These are phyloP conservation scores for Cepphus grylle DNA, from an alignment of 2,113 vertebrate genomes.

Conservation along the genomic window DNA sequence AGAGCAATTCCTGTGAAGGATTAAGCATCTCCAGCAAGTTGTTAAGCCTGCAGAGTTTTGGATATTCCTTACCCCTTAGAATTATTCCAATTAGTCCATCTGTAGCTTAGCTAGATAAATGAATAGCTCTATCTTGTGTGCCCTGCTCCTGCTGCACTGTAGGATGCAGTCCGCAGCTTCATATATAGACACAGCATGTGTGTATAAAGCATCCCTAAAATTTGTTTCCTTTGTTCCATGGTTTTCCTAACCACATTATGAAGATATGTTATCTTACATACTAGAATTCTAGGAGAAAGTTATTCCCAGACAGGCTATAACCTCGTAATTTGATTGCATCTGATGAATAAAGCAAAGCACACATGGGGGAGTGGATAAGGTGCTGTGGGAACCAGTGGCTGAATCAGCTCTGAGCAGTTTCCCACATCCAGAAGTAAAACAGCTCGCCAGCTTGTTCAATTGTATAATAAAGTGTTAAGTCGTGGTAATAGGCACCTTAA, in stretches of 20 bases:
- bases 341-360: neutral
- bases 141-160: neutral
- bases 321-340: neutral
- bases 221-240: neutral
- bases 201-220: neutral
- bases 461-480: neutral
- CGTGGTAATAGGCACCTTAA: neutral
- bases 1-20: neutral
- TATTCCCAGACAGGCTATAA: neutral
- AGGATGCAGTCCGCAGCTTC: neutral
- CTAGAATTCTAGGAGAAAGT: neutral
- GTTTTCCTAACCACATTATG: neutral
- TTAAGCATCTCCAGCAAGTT: neutral
- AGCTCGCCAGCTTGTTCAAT: neutral
- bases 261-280: neutral
- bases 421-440: neutral
- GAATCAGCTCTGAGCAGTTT: neutral
- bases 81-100: neutral
- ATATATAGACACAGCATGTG: neutral
- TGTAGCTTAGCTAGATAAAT: neutral
- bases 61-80: neutral
- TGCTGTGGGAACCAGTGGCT: neutral
- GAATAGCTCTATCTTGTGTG: neutral
- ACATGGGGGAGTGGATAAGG: neutral
- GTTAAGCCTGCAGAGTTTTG: neutral